Conservation (phyloP, 2,113 vertebrate genomes). For the Urocolius indicus region DNA sequence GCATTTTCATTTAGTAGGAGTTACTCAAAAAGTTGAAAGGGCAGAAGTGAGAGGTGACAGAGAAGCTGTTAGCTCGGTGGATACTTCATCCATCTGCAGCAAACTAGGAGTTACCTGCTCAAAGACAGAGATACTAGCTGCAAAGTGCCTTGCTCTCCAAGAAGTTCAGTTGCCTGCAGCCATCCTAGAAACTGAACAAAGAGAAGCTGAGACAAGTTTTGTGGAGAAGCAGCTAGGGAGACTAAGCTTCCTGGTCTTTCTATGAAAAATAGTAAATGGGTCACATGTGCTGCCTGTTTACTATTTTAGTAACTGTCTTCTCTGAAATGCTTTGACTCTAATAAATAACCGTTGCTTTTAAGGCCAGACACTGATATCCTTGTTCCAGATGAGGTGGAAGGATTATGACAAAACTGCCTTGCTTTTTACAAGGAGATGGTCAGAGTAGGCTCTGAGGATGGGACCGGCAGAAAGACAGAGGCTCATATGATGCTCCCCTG, state of each 20-base stretch:
- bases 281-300: neutral
- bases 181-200: neutral
- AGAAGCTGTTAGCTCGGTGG: neutral
- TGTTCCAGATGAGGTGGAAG: neutral
- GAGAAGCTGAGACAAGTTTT: neutral
- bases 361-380: neutral
- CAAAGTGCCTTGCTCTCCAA: neutral
- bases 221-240: neutral
- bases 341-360: neutral
- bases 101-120: neutral
- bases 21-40: neutral
- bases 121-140: neutral
- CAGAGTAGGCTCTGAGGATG: neutral
- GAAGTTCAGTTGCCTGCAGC: neutral
- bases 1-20: neutral
- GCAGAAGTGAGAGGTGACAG: neutral
- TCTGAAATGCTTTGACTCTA: neutral
- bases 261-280: neutral
- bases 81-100: neutral
- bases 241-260: neutral
- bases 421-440: neutral
- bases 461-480: accelerated
- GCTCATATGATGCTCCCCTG: neutral
- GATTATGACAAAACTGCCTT: neutral
- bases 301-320: neutral